Conservation (phyloP, 2,888 invertebrate species). For the Sphaeridia pumilis region DNA sequence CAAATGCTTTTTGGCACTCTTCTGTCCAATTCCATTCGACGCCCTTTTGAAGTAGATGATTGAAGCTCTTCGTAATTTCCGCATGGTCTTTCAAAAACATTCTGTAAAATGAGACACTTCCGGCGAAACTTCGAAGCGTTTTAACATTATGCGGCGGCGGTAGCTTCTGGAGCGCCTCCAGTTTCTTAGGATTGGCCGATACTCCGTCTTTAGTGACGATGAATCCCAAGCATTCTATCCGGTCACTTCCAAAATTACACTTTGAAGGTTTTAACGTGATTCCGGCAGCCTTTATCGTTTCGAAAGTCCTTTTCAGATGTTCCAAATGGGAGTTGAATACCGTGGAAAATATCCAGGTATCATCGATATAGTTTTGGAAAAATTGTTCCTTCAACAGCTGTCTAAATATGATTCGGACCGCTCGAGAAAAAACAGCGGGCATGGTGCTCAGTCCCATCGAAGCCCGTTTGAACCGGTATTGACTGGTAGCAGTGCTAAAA, state of each 20-base stretch:
- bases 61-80: background rate
- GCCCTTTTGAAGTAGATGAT: background rate
- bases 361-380: too few relatives aligned
- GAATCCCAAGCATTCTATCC: slow-evolving; percentile 25
- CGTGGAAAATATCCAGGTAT: too few relatives aligned
- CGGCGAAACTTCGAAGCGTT: background rate
- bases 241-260: slow-evolving; percentile 35
- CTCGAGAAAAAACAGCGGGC: too few relatives aligned
- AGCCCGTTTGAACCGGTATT: too few relatives aligned
- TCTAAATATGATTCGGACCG: too few relatives aligned
- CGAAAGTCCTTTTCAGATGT: background rate
- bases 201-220: slow-evolving; percentile 27
- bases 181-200: slow-evolving; percentile 30
- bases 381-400: too few relatives aligned
- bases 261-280: slow-evolving; percentile 35
- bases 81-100: background rate
- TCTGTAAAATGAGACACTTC: background rate
- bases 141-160: slow-evolving; percentile 28
- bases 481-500: too few relatives aligned
- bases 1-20: too few relatives aligned
- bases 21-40: background rate
- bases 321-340: too few relatives aligned
- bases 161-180: slow-evolving; percentile 26
- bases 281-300: background rate
- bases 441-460: too few relatives aligned